A percentile compares a stretch with the other conserved stretches of the same genome.
phyloP scores from a whole-genome alignment of 2,113 vertebrate species.

The Tetrax tetrax region DNA sequence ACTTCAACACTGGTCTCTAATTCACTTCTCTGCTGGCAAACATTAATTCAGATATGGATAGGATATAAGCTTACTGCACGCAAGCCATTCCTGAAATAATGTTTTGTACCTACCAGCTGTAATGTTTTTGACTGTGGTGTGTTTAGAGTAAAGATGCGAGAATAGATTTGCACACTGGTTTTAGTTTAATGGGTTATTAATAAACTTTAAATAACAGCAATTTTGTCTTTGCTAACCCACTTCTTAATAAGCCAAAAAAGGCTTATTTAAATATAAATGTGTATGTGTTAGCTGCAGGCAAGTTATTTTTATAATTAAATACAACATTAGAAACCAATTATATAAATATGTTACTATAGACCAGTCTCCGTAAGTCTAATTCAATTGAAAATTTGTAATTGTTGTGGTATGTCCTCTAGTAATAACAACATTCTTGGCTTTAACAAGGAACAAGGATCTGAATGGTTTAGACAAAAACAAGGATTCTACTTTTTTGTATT shows the following conservation, averaged over 20 bases:
- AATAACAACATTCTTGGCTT: background rate
- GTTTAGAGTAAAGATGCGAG: background rate
- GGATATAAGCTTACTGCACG: background rate
- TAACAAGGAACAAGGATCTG: background rate
- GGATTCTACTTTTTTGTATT: background rate
- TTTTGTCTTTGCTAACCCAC: background rate
- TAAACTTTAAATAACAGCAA: background rate
- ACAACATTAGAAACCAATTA: slow-evolving; percentile 20
- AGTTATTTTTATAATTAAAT: slow-evolving; percentile 38
- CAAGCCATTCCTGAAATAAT: background rate
- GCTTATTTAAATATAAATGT: background rate
- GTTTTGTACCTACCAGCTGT: background rate
- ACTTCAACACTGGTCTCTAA: background rate
- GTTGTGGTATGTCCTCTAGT: background rate
- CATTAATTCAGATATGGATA: background rate
- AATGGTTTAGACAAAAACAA: background rate
- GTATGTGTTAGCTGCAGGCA: background rate
- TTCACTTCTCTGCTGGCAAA: background rate
- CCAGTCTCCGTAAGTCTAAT: background rate
- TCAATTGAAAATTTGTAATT: background rate
- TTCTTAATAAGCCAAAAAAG: background rate
- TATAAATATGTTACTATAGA: background rate
- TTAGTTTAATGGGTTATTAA: slow-evolving; percentile 10
- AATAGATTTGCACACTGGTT: background rate
- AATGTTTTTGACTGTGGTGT: background rate